These are phyloP conservation scores for Paramormyrops hopkinsi DNA, from an alignment of 2,797 vertebrate genomes.

Conservation along the genomic window DNA sequence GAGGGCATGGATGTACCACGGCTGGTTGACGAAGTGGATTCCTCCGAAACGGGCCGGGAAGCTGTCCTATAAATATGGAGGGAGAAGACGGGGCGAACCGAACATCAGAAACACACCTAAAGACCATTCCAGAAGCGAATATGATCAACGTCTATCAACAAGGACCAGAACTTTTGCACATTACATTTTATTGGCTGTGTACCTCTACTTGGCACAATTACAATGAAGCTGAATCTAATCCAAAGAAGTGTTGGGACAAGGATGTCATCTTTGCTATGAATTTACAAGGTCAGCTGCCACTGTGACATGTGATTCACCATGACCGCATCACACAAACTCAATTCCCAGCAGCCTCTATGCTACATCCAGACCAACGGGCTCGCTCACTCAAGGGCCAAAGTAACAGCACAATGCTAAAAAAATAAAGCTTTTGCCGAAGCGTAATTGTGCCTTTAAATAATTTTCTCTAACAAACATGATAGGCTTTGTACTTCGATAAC, in stretches of 20 bases:
- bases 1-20: slow-evolving; percentile 96
- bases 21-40: slow-evolving; percentile 98
- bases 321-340: not conserved
- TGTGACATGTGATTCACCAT: not conserved
- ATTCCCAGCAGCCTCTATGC: not conserved
- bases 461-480: not conserved
- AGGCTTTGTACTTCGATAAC: not conserved
- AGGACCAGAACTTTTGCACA: not conserved
- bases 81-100: not conserved
- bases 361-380: not conserved
- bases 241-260: not conserved
- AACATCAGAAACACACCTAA: not conserved
- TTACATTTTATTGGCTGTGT: not conserved
- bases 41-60: slow-evolving; percentile 96
- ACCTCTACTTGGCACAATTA: not conserved
- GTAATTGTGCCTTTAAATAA: not conserved
- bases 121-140: not conserved
- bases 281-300: not conserved
- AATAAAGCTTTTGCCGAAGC: not conserved
- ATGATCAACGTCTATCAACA: not conserved
- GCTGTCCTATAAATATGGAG: slow-evolving; percentile 73
- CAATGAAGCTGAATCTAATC: not conserved
- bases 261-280: not conserved
- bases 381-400: not conserved
- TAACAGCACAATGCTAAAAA: not conserved